Conservation (phyloP, 2,888 invertebrate genomes). For the Encarsia formosa region DNA sequence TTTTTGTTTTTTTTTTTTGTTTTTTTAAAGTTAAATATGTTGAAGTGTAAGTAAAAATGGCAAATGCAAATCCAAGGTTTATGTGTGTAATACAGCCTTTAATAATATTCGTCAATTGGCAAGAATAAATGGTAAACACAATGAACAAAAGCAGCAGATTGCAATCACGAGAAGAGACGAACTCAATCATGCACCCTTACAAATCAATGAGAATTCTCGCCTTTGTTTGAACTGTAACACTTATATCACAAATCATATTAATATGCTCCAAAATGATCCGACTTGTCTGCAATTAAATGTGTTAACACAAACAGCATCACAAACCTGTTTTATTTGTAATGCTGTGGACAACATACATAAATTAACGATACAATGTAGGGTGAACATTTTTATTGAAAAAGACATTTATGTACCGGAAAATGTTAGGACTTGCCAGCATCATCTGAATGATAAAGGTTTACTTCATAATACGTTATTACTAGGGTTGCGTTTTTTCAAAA, state of each 20-base stretch:
- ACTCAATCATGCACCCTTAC: not conserved
- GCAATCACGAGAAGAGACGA: not conserved
- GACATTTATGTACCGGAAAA: conserved; percentile 18
- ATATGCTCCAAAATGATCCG: not conserved
- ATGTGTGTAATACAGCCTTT: no score
- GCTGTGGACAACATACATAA: conserved; percentile 4
- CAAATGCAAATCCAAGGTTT: no score
- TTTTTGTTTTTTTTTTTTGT: no score
- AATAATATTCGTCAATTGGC: no score
- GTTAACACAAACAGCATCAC: conserved; percentile 9
- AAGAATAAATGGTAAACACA: no score
- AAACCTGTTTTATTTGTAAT: conserved; percentile 16
- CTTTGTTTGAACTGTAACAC: not conserved
- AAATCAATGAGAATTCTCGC: not conserved
- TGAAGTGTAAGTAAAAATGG: no score
- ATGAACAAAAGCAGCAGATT: no score
- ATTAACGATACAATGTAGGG: conserved; percentile 16
- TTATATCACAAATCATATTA: not conserved
- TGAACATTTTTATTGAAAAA: conserved; percentile 6
- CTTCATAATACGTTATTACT: conserved; percentile 1
- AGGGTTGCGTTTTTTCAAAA: conserved; percentile 11
- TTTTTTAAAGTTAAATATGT: no score
- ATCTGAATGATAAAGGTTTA: conserved; percentile 17
- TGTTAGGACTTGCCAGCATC: conserved; percentile 14
- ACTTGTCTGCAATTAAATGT: conserved; percentile 11